These are phyloP conservation scores for Meriones unguiculatus DNA, from an alignment of 2,113 vertebrate species.

Conservation along the genomic window DNA sequence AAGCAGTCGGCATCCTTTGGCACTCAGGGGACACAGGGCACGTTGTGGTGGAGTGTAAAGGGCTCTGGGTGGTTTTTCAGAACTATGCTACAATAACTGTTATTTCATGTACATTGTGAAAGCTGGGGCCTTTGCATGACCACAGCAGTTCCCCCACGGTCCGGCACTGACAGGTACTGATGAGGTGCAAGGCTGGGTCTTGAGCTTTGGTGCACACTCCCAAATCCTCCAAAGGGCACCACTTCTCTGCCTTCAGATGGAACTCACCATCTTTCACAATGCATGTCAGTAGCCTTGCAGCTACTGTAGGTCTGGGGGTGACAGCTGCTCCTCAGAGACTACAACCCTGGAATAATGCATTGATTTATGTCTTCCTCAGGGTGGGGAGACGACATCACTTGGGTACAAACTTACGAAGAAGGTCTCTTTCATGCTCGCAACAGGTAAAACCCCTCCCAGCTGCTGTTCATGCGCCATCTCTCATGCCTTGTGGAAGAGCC, in stretches of 20 bases:
- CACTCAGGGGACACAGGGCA: neutral
- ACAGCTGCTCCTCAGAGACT: neutral
- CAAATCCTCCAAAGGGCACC: neutral
- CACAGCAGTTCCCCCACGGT: neutral
- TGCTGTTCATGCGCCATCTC: neutral
- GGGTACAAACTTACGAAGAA: constrained; percentile 92
- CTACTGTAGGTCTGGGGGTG: neutral
- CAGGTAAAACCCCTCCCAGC: constrained; percentile 84
- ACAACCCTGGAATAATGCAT: neutral
- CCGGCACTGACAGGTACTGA: neutral
- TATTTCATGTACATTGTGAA: constrained; percentile 5
- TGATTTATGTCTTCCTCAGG: constrained; percentile 84
- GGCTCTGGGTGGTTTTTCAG: neutral
- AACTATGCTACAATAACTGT: neutral
- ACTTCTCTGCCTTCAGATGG: neutral
- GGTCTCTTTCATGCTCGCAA: constrained; percentile 87
- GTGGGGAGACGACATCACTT: constrained; percentile 91
- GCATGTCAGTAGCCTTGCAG: neutral
- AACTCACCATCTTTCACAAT: neutral
- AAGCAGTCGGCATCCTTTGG: neutral
- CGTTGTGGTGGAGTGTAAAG: neutral
- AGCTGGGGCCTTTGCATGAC: neutral
- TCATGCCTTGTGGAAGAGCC: neutral
- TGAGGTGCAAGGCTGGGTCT: neutral
- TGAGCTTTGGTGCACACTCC: neutral